These are phyloP conservation scores for Erythrocebus patas DNA, from an alignment of 2,113 vertebrate genomes.

Conservation along the genomic window DNA sequence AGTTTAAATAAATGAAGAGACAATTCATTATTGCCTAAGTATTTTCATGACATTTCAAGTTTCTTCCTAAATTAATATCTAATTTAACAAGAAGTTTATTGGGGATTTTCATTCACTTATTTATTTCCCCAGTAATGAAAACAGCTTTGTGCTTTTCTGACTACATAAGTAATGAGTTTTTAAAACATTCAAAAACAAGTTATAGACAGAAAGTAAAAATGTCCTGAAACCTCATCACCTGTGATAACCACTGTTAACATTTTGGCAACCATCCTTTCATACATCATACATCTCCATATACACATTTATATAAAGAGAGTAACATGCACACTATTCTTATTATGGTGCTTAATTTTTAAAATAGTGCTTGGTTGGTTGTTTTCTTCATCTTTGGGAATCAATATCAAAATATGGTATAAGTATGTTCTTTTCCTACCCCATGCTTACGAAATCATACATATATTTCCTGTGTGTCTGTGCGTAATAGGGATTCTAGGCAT, in stretches of 20 bases:
- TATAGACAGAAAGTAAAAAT: neutral
- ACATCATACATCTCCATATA: neutral
- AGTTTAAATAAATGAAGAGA: conserved; percentile 8
- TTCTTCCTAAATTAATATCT: neutral
- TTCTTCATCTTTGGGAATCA: neutral
- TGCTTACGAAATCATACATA: neutral
- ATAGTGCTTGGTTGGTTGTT: neutral
- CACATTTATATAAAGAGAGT: neutral
- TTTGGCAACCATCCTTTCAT: neutral
- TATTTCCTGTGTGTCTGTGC: neutral
- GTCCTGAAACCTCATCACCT: neutral
- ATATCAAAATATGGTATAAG: neutral
- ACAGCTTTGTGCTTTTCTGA: neutral
- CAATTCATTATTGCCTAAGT: conserved; percentile 12
- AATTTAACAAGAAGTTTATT: neutral
- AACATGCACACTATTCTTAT: neutral
- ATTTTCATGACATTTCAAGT: conserved; percentile 7
- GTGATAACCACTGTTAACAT: neutral
- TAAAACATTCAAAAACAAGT: neutral
- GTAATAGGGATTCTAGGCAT: neutral
- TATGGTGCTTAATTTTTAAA: neutral
- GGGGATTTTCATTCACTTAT: neutral
- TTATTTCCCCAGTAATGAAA: neutral
- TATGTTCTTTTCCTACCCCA: neutral
- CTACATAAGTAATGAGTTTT: neutral